A percentile compares a stretch with the other conserved stretches of the same genome.
phyloP scores from a whole-genome alignment of 2,888 invertebrate species.

The Psococerastis gibbosa region DNA sequence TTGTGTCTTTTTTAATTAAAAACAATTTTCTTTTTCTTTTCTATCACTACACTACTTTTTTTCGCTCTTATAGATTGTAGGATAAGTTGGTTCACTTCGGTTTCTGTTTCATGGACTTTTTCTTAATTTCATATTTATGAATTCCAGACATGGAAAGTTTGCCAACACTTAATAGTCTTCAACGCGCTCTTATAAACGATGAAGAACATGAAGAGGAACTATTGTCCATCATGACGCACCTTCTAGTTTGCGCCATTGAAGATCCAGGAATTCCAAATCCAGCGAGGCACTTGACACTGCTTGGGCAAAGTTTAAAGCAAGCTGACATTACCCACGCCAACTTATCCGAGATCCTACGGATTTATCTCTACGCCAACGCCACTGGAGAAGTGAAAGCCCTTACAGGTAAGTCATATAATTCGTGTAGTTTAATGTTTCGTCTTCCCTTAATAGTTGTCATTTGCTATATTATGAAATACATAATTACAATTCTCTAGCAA shows the following conservation, averaged over 20 bases:
- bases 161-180: slow-evolving; percentile 71
- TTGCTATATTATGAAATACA: too few species aligned
- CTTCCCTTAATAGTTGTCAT: too few species aligned
- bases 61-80: neutral
- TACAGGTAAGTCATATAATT: slow-evolving; percentile 40
- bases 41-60: neutral
- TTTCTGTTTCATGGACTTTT: slow-evolving; percentile 7
- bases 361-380: slow-evolving; percentile 79
- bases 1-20: too few species aligned
- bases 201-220: slow-evolving; percentile 70
- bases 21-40: too few species aligned
- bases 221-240: slow-evolving; percentile 69
- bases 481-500: too few species aligned
- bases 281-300: slow-evolving; percentile 67
- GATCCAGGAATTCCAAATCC: slow-evolving; percentile 86
- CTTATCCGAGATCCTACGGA: slow-evolving; percentile 75
- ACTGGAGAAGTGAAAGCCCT: slow-evolving; percentile 69
- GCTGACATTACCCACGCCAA: slow-evolving; percentile 84
- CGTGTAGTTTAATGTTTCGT: too few species aligned
- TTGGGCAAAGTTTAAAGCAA: slow-evolving; percentile 75
- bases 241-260: slow-evolving; percentile 80
- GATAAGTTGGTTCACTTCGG: neutral
- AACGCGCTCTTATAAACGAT: slow-evolving; percentile 64
- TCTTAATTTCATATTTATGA: too few species aligned
- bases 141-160: slow-evolving; percentile 60